Conservation (phyloP, 2,113 vertebrate species). For the Sorex fumeus region DNA sequence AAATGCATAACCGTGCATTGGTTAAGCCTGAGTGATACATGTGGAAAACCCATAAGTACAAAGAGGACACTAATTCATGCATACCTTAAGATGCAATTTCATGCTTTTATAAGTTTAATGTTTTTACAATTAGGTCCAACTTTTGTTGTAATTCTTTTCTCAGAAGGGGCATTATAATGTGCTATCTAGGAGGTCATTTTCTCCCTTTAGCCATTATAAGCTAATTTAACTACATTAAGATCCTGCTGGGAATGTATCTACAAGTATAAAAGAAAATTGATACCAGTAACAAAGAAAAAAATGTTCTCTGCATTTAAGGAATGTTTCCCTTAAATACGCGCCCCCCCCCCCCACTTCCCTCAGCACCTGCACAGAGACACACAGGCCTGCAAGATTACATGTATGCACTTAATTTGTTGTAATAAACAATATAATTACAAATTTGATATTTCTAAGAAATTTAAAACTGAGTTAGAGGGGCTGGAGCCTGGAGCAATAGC, state of each 20-base stretch:
- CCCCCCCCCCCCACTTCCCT: neutral
- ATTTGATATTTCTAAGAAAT: conserved; percentile 39
- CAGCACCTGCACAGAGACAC: too few relatives aligned
- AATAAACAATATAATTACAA: too few relatives aligned
- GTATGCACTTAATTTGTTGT: too few relatives aligned
- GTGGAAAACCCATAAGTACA: neutral
- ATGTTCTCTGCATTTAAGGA: neutral
- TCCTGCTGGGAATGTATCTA: conserved; percentile 50
- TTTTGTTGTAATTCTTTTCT: conserved; percentile 65
- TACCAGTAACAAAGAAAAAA: neutral
- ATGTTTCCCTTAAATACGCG: neutral
- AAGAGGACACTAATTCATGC: neutral
- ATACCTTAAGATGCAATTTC: conserved; percentile 55
- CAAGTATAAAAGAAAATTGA: conserved; percentile 38
- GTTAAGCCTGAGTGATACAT: neutral
- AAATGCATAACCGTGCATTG: neutral
- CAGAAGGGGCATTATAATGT: conserved; percentile 59
- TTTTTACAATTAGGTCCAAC: conserved; percentile 63
- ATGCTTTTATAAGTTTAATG: conserved; percentile 76
- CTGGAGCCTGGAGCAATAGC: too few relatives aligned
- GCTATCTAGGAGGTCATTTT: conserved; percentile 42
- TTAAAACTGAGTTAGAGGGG: conserved; percentile 36
- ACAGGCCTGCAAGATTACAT: too few relatives aligned
- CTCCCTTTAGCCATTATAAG: conserved; percentile 47
- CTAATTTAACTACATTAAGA: conserved; percentile 65